Base-by-base conservation (phyloP, 2,113 vertebrate genomes). In the Silurus meridionalis region DNA sequence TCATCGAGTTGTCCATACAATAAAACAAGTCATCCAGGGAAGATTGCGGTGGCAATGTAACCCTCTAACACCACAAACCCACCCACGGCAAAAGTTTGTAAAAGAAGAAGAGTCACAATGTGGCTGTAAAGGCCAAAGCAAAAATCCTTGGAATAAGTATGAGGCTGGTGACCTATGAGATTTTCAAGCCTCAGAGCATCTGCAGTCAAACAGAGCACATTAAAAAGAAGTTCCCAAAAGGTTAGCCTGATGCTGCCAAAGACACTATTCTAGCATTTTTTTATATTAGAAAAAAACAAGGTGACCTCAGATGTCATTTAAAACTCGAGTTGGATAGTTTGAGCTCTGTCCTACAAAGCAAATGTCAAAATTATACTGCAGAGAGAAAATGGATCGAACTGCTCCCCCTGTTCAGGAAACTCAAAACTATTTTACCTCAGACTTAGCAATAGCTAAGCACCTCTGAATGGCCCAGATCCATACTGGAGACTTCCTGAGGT, bases 81-180 rank as follows among this genome's bases (percentile, higher is more conserved):
- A 37, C 81, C 3, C 37, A 37, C 37, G 37, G 37, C 37, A 67
- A 71, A 25, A 55, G 64, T 71, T 83, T 37, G 64, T 61, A 67
- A 64, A 66, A 66, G 13, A 23, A 82, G 67, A 72, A 23, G 55
- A 74, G 64, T 75, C 83, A 89, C 89, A 88, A 81, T 64, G 21
- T 58, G n/a, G 79, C 85, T 79, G 66, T 83, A 92, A 93, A 93
- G 92, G 92, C 92, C 92, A 93, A 81, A 63, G 78, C 69, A 85
- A 92, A 90, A 90, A 91, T 83, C 84, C 84, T 78, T 82, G 69
- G 88, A 87, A 88, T 87, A 92, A 92, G 89, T 91, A 93, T 91
- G 55, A 86, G 87, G 81, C 89, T 90, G 87, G 89, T 90, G 91
- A 93, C 90, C 90, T 58, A 85, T 84, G 87, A 90, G 93, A 93